These are phyloP conservation scores for Hyperoplus immaculatus DNA, from an alignment of 2,797 vertebrate species.

Conservation along the genomic window DNA sequence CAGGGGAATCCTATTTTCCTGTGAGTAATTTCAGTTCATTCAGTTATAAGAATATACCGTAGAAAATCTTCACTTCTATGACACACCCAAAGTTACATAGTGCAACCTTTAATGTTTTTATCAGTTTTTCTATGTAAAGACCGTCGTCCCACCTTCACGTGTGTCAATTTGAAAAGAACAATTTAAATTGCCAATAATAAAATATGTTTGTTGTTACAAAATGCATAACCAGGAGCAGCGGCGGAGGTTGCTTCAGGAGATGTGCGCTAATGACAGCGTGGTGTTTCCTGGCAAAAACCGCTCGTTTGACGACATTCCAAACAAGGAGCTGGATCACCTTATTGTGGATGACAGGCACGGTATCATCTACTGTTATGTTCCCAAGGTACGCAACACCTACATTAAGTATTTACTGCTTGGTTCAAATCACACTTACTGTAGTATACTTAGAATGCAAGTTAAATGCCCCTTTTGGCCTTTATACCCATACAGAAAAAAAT, in stretches of 20 bases:
- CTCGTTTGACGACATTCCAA: conserved; percentile 97
- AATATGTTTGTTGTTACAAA: conserved; percentile 39
- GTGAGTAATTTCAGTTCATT: no score
- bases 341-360: conserved; percentile 98
- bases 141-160: no score
- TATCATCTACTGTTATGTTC: conserved; percentile 97
- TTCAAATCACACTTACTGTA: no score
- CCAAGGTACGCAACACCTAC: conserved; percentile 82
- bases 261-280: conserved; percentile 91
- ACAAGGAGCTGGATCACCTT: conserved; percentile 95
- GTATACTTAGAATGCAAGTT: not conserved
- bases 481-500: no score
- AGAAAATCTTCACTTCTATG: no score
- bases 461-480: no score
- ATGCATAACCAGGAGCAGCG: conserved; percentile 85
- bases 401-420: not conserved
- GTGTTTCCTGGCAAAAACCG: conserved; percentile 93
- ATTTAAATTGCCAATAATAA: not conserved
- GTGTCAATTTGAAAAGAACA: no score
- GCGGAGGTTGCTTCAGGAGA: conserved; percentile 84
- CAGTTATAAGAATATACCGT: no score
- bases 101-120: no score
- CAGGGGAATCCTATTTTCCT: no score
- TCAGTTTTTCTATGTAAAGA: no score
- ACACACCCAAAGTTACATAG: no score